phyloP scores from a whole-genome alignment of 2,888 invertebrate genomes.

The Drosophila tanythrix region DNA sequence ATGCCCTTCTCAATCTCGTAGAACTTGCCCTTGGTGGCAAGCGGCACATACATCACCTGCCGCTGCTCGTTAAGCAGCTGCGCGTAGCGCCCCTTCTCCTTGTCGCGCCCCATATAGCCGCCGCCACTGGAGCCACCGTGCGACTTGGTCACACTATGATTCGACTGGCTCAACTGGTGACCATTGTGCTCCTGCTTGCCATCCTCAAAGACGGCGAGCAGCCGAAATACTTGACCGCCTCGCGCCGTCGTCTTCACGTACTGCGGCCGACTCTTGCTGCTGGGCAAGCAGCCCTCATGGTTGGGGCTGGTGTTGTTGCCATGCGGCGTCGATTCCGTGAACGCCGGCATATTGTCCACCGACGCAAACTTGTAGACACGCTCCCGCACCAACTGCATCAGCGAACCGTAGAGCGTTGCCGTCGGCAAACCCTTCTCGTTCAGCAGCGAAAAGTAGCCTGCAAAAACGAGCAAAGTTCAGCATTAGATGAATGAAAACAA shows the following conservation, averaged over 20 bases:
- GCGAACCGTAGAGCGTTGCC: constrained; percentile 88
- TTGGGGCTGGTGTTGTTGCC: constrained; percentile 73
- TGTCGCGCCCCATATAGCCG: constrained; percentile 78
- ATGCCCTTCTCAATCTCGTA: constrained; percentile 88
- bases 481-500: background rate
- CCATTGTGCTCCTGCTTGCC: constrained; percentile 84
- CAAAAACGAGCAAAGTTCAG: constrained; percentile 32
- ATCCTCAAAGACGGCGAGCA: constrained; percentile 91
- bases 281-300: constrained; percentile 78
- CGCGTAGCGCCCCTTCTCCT: constrained; percentile 88
- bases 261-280: constrained; percentile 83
- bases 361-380: constrained; percentile 86
- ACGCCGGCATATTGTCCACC: constrained; percentile 85
- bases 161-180: constrained; percentile 28
- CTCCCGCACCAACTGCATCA: constrained; percentile 89
- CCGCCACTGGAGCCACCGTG: constrained; percentile 45
- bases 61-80: constrained; percentile 91
- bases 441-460: constrained; percentile 90
- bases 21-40: constrained; percentile 91
- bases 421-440: constrained; percentile 89
- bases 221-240: constrained; percentile 90
- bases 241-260: constrained; percentile 90
- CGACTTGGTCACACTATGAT: constrained; percentile 31
- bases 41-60: constrained; percentile 90
- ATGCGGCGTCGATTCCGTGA: constrained; percentile 83